Percentiles rank a stretch among this genome's conserved stretches.
These are phyloP conservation scores for Proales similis DNA, from an alignment of 1,140 invertebrate genomes.

Conservation along the genomic window DNA sequence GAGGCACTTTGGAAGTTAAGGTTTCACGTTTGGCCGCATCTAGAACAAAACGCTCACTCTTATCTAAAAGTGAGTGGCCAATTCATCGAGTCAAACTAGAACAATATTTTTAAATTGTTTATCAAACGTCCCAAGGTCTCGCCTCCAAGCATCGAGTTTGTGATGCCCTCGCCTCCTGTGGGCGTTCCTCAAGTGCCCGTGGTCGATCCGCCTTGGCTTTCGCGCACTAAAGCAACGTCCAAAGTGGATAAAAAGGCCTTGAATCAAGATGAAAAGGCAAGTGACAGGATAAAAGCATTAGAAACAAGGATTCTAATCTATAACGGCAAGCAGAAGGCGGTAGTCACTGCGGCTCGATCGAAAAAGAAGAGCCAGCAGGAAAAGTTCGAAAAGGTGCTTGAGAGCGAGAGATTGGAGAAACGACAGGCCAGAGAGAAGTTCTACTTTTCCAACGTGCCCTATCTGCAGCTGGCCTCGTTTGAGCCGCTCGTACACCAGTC, in stretches of 20 bases:
- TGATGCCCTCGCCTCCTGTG: constrained; percentile 93
- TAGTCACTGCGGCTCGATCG: constrained; percentile 96
- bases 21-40: constrained; percentile 96
- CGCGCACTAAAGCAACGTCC: constrained; percentile 81
- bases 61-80: constrained; percentile 68
- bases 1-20: constrained; percentile 89
- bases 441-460: constrained; percentile 88
- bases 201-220: constrained; percentile 97
- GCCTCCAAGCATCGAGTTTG: constrained; percentile 96
- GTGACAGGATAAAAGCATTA: constrained; percentile 42
- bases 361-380: constrained; percentile 97
- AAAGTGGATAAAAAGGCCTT: constrained; percentile 97
- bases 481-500: constrained; percentile 78
- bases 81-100: not conserved
- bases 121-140: constrained; percentile 65
- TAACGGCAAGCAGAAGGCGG: constrained; percentile 55
- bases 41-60: constrained; percentile 91
- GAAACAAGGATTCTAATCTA: not conserved
- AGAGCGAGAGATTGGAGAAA: constrained; percentile 90
- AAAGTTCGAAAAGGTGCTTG: constrained; percentile 82
- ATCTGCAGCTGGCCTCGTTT: constrained; percentile 75
- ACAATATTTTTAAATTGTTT: not conserved
- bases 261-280: constrained; percentile 94
- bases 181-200: constrained; percentile 62
- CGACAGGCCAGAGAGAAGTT: constrained; percentile 87